Conservation (phyloP, 2,797 vertebrate species). For the Falco rusticolus region DNA sequence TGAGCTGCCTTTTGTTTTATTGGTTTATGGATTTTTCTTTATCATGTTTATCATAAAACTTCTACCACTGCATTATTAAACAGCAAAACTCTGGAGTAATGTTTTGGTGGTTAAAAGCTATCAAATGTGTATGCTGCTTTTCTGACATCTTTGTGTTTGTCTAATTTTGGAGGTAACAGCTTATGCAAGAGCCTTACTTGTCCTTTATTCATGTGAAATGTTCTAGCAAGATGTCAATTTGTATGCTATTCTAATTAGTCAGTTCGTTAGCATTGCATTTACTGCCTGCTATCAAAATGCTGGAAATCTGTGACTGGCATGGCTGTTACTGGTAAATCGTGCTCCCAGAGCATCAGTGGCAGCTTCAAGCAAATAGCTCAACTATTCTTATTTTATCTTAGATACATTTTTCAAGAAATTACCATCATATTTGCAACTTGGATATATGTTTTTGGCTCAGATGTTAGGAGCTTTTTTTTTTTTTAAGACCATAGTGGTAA, state of each 20-base stretch:
- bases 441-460: accelerated
- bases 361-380: neutral
- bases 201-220: neutral
- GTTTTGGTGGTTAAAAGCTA: neutral
- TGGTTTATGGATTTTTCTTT: neutral
- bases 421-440: accelerated
- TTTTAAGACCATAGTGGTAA: accelerated
- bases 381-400: neutral
- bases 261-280: neutral
- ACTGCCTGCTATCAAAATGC: neutral
- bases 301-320: neutral
- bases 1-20: neutral
- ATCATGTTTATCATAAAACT: neutral
- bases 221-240: neutral
- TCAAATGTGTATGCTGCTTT: accelerated
- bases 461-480: accelerated
- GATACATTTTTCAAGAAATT: accelerated
- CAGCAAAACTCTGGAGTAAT: neutral
- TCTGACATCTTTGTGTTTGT: neutral
- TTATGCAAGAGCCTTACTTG: neutral
- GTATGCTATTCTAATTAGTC: neutral
- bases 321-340: neutral
- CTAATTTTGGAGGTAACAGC: conserved; percentile 1
- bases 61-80: neutral
- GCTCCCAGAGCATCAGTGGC: neutral